phyloP scores from a whole-genome alignment of 2,113 vertebrate species.

The Tragelaphus scriptus region DNA sequence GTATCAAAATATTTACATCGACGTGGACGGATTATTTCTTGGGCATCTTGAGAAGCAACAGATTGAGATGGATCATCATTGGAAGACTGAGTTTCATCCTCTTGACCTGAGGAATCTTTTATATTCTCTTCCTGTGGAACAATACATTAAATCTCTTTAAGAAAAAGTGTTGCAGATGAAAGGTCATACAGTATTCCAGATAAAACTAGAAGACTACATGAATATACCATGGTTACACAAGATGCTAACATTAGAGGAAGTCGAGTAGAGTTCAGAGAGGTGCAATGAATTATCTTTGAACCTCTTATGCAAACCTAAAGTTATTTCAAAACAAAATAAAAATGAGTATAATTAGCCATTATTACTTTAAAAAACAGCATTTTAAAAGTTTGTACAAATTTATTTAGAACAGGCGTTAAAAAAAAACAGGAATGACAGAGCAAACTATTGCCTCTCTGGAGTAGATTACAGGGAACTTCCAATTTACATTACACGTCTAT shows the following conservation, averaged over 20 bases:
- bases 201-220: not conserved
- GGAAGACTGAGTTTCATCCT: slow-evolving; percentile 86
- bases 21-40: slow-evolving; percentile 90
- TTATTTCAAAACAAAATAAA: slow-evolving; percentile 8
- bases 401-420: not conserved
- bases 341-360: not conserved
- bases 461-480: not conserved
- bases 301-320: not conserved
- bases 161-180: not conserved
- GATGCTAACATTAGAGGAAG: not conserved
- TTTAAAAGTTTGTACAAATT: not conserved
- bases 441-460: not conserved
- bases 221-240: not conserved
- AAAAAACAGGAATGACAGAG: slow-evolving; percentile 8
- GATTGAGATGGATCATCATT: slow-evolving; percentile 88
- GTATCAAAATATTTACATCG: slow-evolving; percentile 94
- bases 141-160: slow-evolving; percentile 3
- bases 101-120: slow-evolving; percentile 87
- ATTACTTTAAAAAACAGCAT: not conserved
- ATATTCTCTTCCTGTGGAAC: slow-evolving; percentile 83
- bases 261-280: not conserved
- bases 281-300: not conserved
- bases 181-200: not conserved
- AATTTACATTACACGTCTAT: not conserved
- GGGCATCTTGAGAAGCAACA: slow-evolving; percentile 85